phyloP scores from a whole-genome alignment of 2,113 vertebrate genomes.

The Tupaia tana region DNA sequence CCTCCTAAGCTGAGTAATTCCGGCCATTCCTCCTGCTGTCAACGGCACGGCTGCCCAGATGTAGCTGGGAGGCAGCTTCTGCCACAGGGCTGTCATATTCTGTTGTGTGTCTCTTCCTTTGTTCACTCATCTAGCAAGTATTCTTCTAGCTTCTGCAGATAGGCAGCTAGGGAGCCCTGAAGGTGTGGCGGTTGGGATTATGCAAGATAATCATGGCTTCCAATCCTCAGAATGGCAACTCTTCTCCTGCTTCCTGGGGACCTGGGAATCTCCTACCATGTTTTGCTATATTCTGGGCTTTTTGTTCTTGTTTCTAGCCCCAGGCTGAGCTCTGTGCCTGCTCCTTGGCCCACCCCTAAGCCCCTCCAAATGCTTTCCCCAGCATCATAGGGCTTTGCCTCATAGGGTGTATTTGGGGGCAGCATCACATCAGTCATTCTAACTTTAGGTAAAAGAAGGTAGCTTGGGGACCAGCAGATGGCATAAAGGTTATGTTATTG shows the following conservation, averaged over 20 bases:
- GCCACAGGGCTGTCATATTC: background rate
- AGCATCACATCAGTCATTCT: constrained; percentile 21
- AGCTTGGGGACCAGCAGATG: background rate
- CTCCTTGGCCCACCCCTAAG: background rate
- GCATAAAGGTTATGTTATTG: too few species aligned
- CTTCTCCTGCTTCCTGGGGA: constrained; percentile 29
- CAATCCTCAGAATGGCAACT: background rate
- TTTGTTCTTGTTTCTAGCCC: constrained; percentile 7
- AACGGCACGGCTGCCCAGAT: background rate
- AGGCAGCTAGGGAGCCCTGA: background rate
- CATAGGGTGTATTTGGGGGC: background rate
- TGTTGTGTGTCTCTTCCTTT: background rate
- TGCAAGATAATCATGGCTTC: background rate
- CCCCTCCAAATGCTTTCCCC: background rate
- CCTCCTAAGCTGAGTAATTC: constrained; percentile 38
- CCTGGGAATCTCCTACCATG: background rate
- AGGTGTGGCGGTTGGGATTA: background rate
- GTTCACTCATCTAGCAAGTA: background rate
- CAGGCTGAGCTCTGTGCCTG: background rate
- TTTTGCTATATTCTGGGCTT: background rate
- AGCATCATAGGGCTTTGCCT: background rate
- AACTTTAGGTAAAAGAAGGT: constrained; percentile 38
- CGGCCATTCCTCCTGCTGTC: background rate
- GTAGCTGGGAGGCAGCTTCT: background rate
- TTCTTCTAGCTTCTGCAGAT: background rate